Conservation (phyloP, 2,888 invertebrate species). For the Aproaerema taeniolella region DNA sequence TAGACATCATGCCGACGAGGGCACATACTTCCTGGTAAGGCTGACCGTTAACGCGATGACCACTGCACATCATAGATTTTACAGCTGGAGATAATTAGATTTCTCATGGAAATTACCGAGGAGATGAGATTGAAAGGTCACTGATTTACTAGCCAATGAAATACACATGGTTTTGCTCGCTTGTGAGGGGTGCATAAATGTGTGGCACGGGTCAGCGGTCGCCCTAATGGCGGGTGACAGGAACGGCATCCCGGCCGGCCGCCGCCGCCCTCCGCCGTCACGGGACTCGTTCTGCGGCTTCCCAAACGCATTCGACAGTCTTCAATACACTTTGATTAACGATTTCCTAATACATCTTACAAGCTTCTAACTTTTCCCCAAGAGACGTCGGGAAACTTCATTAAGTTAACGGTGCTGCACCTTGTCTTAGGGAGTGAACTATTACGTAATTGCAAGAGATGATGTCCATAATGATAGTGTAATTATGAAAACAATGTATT, state of each 20-base stretch:
- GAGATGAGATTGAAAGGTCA: constrained; percentile 46
- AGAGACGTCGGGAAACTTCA: background rate
- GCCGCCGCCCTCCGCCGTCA: constrained; percentile 18
- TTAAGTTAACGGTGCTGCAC: background rate
- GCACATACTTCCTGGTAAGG: constrained; percentile 54
- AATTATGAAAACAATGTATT: constrained; percentile 38
- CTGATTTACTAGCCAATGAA: constrained; percentile 43
- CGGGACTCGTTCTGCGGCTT: constrained; percentile 10
- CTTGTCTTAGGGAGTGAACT: constrained; percentile 1
- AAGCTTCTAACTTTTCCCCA: background rate
- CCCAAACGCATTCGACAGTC: constrained; percentile 14
- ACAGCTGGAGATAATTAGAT: constrained; percentile 35
- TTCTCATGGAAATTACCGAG: constrained; percentile 29
- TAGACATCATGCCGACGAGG: constrained; percentile 54
- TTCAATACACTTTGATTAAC: background rate
- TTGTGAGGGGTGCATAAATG: constrained; percentile 43
- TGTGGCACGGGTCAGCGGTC: constrained; percentile 55
- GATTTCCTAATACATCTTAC: background rate
- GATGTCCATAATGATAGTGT: constrained; percentile 23
- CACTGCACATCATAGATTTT: constrained; percentile 29
- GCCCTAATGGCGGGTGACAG: constrained; percentile 49
- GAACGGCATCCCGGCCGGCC: constrained; percentile 25
- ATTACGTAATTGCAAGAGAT: constrained; percentile 14
- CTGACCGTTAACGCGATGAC: constrained; percentile 35
- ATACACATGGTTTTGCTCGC: constrained; percentile 28